Evolutionary conservation across 1,140 invertebrate genomes (phyloP), one percentile per base, ranked within the genome.

Genomic region (Trichonephila clavata): DNA sequence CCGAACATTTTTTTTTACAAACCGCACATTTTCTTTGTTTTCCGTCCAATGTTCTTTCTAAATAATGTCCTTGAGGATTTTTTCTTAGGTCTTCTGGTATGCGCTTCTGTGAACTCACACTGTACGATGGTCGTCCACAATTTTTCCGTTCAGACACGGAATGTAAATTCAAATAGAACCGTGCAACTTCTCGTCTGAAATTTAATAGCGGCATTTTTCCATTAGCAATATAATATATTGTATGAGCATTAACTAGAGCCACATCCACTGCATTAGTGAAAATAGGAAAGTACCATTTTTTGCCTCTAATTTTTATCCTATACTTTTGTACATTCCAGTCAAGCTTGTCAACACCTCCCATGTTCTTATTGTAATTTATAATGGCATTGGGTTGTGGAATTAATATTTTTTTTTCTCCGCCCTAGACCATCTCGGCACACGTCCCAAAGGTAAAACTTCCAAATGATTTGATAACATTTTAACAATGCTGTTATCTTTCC

Each of bases 151-250:
- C 83, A 86, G 83, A 86, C 83, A 86, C 83, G 83, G 83, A 86
- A 86, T 86, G 83, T 86, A 86, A 86, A 86, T 86, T 86, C 83
- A 86, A 86, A 86, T 86, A 86, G 83, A 86, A 60, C 83, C 83
- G 83, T 86, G 83, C 83, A 86, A 86, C 83, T 86, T 86, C 83
- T 86, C n/a, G n/a, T 86, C 83, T 86, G 83, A 86, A 86, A 86
- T 86, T 86, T 86, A 86, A 86, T 86, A 86, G 83, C 83, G 83
- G 83, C 83, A 86, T 86, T 86, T 86, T 86, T 86, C 83, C 83
- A 86, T 86, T 86, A 86, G 83, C 83, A 86, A 86, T 86, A 86
- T 50, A 86, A 86, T 86, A 86, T 86, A 86, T 59, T 86, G 83
- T 86, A 86, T 86, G 83, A 86, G 83, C 83, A 86, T 86, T 86